Conservation (phyloP, 2,797 vertebrate species). For the Micromesistius poutassou region DNA sequence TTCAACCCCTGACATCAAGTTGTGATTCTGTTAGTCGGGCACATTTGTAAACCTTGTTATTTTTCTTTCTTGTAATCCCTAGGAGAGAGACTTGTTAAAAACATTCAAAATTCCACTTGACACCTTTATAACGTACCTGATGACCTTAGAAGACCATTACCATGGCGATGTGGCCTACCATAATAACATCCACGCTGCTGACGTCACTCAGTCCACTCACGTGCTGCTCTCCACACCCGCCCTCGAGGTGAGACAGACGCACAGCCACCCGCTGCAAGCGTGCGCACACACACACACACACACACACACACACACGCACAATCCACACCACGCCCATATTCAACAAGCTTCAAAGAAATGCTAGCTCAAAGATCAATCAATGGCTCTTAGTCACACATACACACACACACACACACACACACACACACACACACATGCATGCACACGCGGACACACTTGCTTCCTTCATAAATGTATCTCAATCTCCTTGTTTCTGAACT, state of each 20-base stretch:
- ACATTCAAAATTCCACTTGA: conserved; percentile 98
- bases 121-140: conserved; percentile 96
- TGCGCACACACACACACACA: conserved; percentile 6
- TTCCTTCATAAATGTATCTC: conserved; percentile 19
- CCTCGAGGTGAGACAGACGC: conserved; percentile 80
- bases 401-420: conserved; percentile 28
- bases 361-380: conserved; percentile 49
- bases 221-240: conserved; percentile 95
- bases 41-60: neutral
- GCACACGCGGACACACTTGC: conserved; percentile 42
- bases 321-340: conserved; percentile 15
- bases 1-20: neutral
- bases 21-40: neutral
- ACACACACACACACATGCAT: conserved; percentile 40
- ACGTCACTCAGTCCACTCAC: conserved; percentile 97
- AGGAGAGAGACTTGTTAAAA: conserved; percentile 98
- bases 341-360: conserved; percentile 58
- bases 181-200: conserved; percentile 98
- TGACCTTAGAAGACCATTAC: conserved; percentile 99
- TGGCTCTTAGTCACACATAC: conserved; percentile 41
- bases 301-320: conserved; percentile 15
- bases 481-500: conserved; percentile 3
- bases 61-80: conserved; percentile 15
- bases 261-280: neutral
- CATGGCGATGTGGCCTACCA: conserved; percentile 97